Evolutionary conservation across 2,888 invertebrate genomes (phyloP).

Genomic region (Itoplectis maculator): DNA sequence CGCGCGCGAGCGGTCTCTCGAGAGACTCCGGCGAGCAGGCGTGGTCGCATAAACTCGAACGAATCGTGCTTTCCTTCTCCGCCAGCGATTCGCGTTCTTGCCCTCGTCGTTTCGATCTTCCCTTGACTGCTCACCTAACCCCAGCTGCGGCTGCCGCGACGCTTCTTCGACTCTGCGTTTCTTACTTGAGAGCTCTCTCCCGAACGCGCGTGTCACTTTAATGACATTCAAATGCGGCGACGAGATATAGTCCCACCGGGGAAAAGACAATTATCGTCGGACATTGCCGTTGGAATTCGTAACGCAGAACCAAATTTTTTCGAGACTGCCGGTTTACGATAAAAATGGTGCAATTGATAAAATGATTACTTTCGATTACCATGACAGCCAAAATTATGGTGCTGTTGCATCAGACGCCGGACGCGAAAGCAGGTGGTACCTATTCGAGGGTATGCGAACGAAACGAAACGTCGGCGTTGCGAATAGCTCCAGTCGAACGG

Average conservation of each 20-base stretch:
- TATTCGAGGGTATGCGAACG: constrained; percentile 24
- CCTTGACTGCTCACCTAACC: neutral
- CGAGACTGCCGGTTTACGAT: no score
- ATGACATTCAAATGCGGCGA: neutral
- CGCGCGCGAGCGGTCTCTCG: constrained; percentile 12
- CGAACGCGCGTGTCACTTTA: neutral
- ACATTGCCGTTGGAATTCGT: neutral
- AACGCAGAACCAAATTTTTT: neutral
- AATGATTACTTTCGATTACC: no score
- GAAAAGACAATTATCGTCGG: constrained; percentile 3
- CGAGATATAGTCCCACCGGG: neutral
- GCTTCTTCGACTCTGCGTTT: neutral
- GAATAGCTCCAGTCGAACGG: constrained; percentile 15
- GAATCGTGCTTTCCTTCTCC: constrained; percentile 13
- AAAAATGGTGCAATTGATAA: no score
- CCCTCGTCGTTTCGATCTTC: neutral
- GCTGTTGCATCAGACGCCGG: neutral
- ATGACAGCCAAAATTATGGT: neutral
- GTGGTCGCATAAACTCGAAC: constrained; percentile 39
- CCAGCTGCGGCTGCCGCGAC: neutral
- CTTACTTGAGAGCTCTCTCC: neutral
- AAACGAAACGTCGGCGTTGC: neutral
- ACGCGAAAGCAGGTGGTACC: constrained; percentile 15
- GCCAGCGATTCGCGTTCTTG: neutral
- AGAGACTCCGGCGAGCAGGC: constrained; percentile 25